Conservation (phyloP, 2,797 vertebrate species). For the Urocyon cinereoargenteus region DNA sequence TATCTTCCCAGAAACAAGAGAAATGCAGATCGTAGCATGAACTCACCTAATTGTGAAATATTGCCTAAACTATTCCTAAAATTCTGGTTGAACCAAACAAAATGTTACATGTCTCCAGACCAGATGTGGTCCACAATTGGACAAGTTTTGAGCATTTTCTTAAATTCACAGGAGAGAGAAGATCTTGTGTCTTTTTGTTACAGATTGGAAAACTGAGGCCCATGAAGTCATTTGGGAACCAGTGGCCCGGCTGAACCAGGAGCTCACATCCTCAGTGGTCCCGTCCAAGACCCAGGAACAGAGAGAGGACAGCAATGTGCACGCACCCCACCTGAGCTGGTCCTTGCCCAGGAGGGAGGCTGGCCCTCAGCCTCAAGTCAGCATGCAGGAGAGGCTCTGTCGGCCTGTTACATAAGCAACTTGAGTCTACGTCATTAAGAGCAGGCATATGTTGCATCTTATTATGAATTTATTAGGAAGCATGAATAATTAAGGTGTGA, state of each 20-base stretch:
- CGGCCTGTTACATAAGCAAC: background rate
- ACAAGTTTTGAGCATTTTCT: background rate
- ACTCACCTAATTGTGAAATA: background rate
- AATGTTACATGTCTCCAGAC: no score
- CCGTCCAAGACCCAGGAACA: background rate
- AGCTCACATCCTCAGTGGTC: background rate
- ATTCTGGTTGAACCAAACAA: no score
- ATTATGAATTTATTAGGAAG: background rate
- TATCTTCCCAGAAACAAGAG: background rate
- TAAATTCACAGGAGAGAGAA: background rate
- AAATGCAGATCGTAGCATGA: background rate
- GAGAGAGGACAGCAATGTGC: accelerated
- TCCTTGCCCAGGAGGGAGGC: accelerated
- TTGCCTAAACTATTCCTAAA: no score
- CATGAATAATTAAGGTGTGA: background rate
- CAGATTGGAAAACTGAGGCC: background rate
- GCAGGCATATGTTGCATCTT: background rate
- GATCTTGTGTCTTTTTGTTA: background rate
- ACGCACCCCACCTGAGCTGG: accelerated
- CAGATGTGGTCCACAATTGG: no score
- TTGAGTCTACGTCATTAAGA: background rate
- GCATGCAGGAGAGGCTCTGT: accelerated
- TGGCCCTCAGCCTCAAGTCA: background rate
- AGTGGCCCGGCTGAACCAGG: no score
- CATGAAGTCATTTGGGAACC: no score